Conservation (phyloP, 2,888 invertebrate genomes). For the Augochlorella aurata region DNA sequence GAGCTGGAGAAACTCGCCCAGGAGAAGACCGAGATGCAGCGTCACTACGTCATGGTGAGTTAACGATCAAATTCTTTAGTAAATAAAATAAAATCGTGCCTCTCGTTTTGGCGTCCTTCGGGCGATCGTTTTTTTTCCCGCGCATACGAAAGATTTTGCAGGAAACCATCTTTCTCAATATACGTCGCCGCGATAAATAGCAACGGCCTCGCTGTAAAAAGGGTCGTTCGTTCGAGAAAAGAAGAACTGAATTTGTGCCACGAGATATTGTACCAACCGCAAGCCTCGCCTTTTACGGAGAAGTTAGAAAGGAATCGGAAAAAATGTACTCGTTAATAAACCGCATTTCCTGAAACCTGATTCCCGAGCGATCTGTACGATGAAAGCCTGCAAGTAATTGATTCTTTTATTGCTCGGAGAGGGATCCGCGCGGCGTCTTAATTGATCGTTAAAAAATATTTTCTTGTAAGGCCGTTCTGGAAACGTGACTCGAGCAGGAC, state of each 20-base stretch:
- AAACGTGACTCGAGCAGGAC: neutral
- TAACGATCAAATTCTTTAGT: constrained; percentile 25
- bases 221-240: neutral
- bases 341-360: neutral
- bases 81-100: neutral
- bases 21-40: constrained; percentile 94
- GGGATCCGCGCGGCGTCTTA: neutral
- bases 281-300: neutral
- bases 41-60: constrained; percentile 94
- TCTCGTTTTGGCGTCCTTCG: neutral
- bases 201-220: neutral
- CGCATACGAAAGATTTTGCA: neutral
- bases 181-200: neutral
- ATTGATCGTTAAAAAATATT: constrained; percentile 6
- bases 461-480: neutral
- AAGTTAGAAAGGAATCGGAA: constrained; percentile 10
- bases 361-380: neutral
- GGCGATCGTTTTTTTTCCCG: neutral
- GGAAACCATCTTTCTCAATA: neutral
- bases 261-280: neutral
- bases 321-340: neutral
- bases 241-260: constrained; percentile 22
- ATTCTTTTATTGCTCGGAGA: constrained; percentile 1
- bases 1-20: constrained; percentile 93
- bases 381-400: constrained; percentile 3